Evolutionary conservation across 2,888 invertebrate species (phyloP), one percentile per base, ranked within the genome.

Genomic region (Scaptomyza tumidula): DNA sequence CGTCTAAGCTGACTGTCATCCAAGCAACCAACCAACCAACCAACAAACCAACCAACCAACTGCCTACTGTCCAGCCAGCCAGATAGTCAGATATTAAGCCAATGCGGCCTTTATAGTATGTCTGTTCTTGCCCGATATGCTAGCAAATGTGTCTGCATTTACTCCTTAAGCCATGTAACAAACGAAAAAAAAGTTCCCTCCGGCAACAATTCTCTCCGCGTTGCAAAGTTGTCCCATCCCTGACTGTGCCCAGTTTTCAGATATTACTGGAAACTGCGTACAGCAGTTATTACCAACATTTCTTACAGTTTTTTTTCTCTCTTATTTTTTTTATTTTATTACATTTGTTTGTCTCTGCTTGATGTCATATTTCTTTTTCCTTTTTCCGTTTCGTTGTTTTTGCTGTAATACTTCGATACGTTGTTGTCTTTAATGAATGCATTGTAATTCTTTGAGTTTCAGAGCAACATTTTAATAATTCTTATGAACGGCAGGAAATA

Each of bases 221-320:
- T 11, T 50, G 29, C 35, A 43, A 46, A 37, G 46, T 44, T n/a
- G 61, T 54, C 49, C 52, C 75, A 60, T 56, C 59, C 58, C 56
- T 71, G 66, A 55, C 50, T 41, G 60, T 37, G 53, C 48, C 53
- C 44, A 49, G 60, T 62, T 52, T 63, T 62, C 43, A 50, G 57
- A 60, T 73, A 72, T 68, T 55, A 61, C 58, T 75, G 33, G 53
- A 46, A 58, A 66, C 76, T 68, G 65, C 73, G 59, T 60, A 62
- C 74, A 33, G 71, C 83, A 86, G 88, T 83, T 83, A 83, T 87
- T 82, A 82, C 88, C 88, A 82, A 71, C 88, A 82, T 71, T 67
- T 71, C 62, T 68, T 68, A 48, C 45, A 46, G 37, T 53, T 41
- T 37, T 44, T 63, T 49, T 48, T 50, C 49, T 71, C 24, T 53